These are phyloP conservation scores for Hirtodrosophila confusa DNA, from an alignment of 2,888 invertebrate genomes.

Conservation along the genomic window DNA sequence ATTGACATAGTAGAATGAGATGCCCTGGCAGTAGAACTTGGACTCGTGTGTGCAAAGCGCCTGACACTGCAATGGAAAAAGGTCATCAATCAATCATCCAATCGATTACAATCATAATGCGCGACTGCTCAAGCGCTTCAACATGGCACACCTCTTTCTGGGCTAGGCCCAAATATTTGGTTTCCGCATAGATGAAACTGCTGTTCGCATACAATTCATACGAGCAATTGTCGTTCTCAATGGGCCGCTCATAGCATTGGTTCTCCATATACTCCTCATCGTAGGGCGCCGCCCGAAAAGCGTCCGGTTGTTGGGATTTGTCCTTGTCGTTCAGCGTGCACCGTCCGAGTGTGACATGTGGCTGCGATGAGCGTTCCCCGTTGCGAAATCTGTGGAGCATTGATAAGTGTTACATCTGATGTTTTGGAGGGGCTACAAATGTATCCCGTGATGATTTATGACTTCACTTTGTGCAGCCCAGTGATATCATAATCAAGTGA, in stretches of 20 bases:
- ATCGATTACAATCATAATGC: slow-evolving; percentile 69
- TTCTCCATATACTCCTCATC: slow-evolving; percentile 93
- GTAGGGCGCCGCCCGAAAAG: slow-evolving; percentile 90
- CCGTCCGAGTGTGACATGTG: slow-evolving; percentile 84
- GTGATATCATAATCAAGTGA: slow-evolving; percentile 65
- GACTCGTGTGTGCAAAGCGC: slow-evolving; percentile 87
- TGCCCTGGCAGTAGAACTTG: slow-evolving; percentile 90
- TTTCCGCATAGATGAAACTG: slow-evolving; percentile 87
- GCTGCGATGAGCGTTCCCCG: slow-evolving; percentile 25
- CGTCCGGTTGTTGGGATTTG: slow-evolving; percentile 90
- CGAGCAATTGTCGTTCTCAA: slow-evolving; percentile 87
- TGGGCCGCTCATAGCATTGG: slow-evolving; percentile 88
- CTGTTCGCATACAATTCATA: slow-evolving; percentile 91
- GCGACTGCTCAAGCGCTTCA: slow-evolving; percentile 44
- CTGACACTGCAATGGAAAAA: slow-evolving; percentile 85
- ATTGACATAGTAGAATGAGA: slow-evolving; percentile 85
- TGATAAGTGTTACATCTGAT: slow-evolving; percentile 7
- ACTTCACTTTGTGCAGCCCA: slow-evolving; percentile 43
- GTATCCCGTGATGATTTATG: slow-evolving; percentile 54
- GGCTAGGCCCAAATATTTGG: slow-evolving; percentile 81
- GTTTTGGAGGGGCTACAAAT: slow-evolving; percentile 11
- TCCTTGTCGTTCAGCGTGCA: slow-evolving; percentile 90
- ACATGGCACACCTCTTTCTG: slow-evolving; percentile 82
- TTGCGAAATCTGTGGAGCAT: slow-evolving; percentile 56
- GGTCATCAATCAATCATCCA: slow-evolving; percentile 67